phyloP scores from a whole-genome alignment of 2,113 vertebrate genomes.

The Dinomys branickii region DNA sequence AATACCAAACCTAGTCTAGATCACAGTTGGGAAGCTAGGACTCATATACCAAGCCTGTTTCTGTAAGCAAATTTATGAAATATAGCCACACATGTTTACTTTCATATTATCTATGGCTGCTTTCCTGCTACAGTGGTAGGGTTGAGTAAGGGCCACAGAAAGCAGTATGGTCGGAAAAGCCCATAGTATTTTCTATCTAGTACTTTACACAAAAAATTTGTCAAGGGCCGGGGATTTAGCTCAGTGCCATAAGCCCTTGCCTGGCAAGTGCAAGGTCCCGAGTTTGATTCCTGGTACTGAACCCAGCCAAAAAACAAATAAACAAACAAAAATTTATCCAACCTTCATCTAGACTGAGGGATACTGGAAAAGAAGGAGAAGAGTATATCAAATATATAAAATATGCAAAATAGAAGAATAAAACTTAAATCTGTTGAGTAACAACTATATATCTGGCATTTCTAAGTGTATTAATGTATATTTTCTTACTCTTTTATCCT shows the following conservation, averaged over 20 bases:
- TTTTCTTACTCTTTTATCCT: not conserved
- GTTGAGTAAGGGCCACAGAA: not conserved
- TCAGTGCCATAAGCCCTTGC: too few relatives aligned
- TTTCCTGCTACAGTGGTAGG: not conserved
- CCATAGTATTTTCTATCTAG: not conserved
- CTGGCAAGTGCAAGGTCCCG: too few relatives aligned
- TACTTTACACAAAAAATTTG: not conserved
- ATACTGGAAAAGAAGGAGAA: not conserved
- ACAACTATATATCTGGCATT: not conserved
- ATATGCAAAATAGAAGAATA: not conserved
- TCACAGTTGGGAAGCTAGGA: not conserved
- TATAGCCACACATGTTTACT: not conserved
- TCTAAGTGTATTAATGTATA: not conserved
- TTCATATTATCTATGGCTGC: not conserved
- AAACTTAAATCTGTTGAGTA: not conserved
- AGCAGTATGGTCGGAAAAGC: accelerated
- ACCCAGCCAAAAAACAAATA: too few relatives aligned
- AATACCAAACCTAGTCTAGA: not conserved
- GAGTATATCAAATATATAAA: not conserved
- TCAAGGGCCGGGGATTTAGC: too few relatives aligned
- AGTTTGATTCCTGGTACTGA: too few relatives aligned
- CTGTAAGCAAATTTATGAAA: not conserved
- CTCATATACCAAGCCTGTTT: not conserved
- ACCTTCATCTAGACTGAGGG: not conserved
- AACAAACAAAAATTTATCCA: not conserved